phyloP scores from a whole-genome alignment of 2,888 invertebrate species.

The Tiliacea citrago region DNA sequence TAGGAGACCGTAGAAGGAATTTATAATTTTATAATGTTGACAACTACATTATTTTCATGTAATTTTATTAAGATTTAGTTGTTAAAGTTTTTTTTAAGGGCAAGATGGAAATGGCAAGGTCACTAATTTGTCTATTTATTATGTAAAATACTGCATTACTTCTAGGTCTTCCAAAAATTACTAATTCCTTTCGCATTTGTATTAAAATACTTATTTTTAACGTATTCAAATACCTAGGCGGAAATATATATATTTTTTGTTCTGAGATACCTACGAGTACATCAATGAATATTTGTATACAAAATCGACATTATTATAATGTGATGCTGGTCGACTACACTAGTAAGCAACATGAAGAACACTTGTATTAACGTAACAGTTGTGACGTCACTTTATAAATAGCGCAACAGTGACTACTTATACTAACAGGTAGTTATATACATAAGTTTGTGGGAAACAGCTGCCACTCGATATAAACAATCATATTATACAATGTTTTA shows the following conservation, averaged over 20 bases:
- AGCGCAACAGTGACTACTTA: constrained; percentile 55
- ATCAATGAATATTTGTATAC: constrained; percentile 65
- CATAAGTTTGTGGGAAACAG: constrained; percentile 49
- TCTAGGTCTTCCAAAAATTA: constrained; percentile 36
- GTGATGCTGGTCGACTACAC: constrained; percentile 55
- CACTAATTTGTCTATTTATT: constrained; percentile 27
- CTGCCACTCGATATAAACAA: constrained; percentile 57
- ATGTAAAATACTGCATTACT: constrained; percentile 30
- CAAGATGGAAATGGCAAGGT: constrained; percentile 59
- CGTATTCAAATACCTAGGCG: constrained; percentile 60
- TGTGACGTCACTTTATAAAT: constrained; percentile 63
- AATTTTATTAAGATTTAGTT: constrained; percentile 4
- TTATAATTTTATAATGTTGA: constrained; percentile 2
- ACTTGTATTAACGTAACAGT: constrained; percentile 71
- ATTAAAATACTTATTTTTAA: constrained; percentile 53
- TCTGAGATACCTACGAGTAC: constrained; percentile 57
- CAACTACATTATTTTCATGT: constrained; percentile 21
- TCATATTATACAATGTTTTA: constrained; percentile 56
- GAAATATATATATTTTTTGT: constrained; percentile 59
- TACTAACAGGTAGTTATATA: constrained; percentile 52
- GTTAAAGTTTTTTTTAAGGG: constrained; percentile 19
- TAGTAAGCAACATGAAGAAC: constrained; percentile 66
- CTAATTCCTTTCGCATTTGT: constrained; percentile 56
- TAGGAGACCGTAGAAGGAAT: not conserved
- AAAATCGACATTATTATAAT: constrained; percentile 60